A percentile compares a stretch with the other conserved stretches of the same genome.
phyloP scores from a whole-genome alignment of 1,140 invertebrate species.

The Anoplophora glabripennis region DNA sequence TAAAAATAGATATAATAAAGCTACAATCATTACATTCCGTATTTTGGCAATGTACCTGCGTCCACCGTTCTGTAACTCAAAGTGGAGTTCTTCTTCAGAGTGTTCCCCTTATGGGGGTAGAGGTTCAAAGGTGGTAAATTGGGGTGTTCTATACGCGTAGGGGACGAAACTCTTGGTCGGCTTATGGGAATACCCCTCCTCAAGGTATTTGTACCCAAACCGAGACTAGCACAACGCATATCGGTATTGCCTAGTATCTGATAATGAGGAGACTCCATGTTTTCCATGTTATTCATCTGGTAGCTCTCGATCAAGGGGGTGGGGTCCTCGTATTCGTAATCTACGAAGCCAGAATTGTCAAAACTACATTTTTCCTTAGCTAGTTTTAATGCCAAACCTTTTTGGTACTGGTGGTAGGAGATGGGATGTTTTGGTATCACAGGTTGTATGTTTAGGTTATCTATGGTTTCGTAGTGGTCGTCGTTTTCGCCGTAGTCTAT shows the following conservation, averaged over 20 bases:
- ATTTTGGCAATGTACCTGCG: slow-evolving; percentile 40
- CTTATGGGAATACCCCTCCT: slow-evolving; percentile 43
- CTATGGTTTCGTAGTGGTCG: slow-evolving; percentile 74
- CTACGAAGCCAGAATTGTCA: slow-evolving; percentile 68
- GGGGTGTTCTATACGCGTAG: slow-evolving; percentile 75
- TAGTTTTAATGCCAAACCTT: slow-evolving; percentile 34
- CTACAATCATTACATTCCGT: slow-evolving; percentile 25
- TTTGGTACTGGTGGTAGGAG: slow-evolving; percentile 28
- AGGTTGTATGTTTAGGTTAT: slow-evolving; percentile 55
- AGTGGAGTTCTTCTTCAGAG: slow-evolving; percentile 38
- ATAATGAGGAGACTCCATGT: slow-evolving; percentile 25
- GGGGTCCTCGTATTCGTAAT: slow-evolving; percentile 71
- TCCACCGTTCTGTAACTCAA: slow-evolving; percentile 41
- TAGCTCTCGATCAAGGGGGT: slow-evolving; percentile 71
- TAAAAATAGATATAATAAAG: too few species aligned
- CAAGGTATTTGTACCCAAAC: slow-evolving; percentile 36
- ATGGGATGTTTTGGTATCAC: slow-evolving; percentile 41
- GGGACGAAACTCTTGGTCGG: slow-evolving; percentile 66
- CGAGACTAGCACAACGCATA: slow-evolving; percentile 44
- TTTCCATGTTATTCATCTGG: slow-evolving; percentile 56
- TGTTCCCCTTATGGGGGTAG: slow-evolving; percentile 54
- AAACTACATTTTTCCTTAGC: slow-evolving; percentile 51
- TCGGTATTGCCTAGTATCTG: slow-evolving; percentile 41
- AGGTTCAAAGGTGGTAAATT: slow-evolving; percentile 74
- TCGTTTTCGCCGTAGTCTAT: slow-evolving; percentile 58